Conservation (phyloP, 2,113 vertebrate genomes). For the Elanoides forficatus region DNA sequence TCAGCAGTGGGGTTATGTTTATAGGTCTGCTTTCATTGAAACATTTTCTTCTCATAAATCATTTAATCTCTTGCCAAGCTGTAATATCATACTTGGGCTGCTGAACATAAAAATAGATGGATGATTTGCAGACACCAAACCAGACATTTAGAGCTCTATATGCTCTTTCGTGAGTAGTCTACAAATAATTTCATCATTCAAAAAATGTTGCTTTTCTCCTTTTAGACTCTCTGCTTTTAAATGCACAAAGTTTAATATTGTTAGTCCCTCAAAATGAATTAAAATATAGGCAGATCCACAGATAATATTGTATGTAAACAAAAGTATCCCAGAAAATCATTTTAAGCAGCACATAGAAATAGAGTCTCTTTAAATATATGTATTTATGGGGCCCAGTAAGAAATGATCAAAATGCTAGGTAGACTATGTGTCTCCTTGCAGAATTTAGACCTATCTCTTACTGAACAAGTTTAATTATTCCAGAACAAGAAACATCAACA, state of each 20-base stretch:
- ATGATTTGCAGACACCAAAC: not conserved
- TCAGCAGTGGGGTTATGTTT: not conserved
- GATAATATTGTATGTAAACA: not conserved
- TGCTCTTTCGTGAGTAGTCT: not conserved
- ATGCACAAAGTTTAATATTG: not conserved
- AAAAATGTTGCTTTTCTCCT: not conserved
- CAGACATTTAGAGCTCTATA: not conserved
- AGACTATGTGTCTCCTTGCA: not conserved
- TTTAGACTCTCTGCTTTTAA: not conserved
- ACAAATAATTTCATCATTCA: not conserved
- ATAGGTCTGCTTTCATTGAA: not conserved
- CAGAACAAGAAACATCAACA: not conserved
- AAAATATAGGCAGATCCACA: not conserved
- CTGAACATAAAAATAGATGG: not conserved
- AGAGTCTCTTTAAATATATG: not conserved
- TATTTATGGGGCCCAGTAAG: not conserved
- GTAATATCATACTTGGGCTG: not conserved
- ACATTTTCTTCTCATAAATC: constrained; percentile 16
- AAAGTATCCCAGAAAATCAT: not conserved
- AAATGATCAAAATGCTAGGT: not conserved
- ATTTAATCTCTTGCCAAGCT: not conserved
- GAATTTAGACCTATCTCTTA: not conserved
- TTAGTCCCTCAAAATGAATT: not conserved
- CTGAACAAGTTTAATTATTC: not conserved
- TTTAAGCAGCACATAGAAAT: not conserved